These are phyloP conservation scores for Phrixothrix hirtus DNA, from an alignment of 2,888 invertebrate genomes.

Conservation along the genomic window DNA sequence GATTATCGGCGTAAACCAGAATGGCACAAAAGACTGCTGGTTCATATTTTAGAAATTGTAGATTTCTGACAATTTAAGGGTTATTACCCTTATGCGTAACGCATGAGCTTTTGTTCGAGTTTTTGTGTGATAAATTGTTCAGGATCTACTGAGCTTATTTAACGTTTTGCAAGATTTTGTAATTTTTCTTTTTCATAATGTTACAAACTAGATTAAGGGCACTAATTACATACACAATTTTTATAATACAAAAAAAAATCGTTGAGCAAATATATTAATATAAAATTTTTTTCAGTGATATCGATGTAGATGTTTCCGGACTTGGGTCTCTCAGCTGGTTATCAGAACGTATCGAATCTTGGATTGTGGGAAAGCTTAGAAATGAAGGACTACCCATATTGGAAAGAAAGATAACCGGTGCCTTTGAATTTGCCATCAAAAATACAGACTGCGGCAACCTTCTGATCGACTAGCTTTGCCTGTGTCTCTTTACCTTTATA, in stretches of 20 bases:
- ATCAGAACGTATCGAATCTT: constrained; percentile 42
- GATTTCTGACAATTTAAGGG: no score
- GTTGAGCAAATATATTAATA: not conserved
- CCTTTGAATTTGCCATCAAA: constrained; percentile 44
- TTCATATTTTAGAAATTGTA: no score
- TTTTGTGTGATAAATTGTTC: no score
- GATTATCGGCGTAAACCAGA: no score
- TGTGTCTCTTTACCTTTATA: not conserved
- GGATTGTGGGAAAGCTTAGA: constrained; percentile 47
- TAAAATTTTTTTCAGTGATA: constrained; percentile 44
- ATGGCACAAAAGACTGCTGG: no score
- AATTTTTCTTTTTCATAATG: no score
- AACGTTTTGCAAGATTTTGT: no score
- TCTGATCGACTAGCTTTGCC: constrained; percentile 9
- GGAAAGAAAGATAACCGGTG: constrained; percentile 42
- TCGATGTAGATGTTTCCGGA: constrained; percentile 49
- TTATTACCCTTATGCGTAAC: no score
- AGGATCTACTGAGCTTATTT: no score
- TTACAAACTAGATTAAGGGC: no score
- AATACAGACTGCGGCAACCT: constrained; percentile 35
- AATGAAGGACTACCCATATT: constrained; percentile 41
- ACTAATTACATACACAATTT: no score
- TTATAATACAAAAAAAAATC: constrained; percentile 1
- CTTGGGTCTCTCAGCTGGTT: constrained; percentile 51
- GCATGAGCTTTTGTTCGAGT: no score